These are phyloP conservation scores for Lepisosteus osseus DNA, from an alignment of 2,113 vertebrate genomes.

Conservation along the genomic window DNA sequence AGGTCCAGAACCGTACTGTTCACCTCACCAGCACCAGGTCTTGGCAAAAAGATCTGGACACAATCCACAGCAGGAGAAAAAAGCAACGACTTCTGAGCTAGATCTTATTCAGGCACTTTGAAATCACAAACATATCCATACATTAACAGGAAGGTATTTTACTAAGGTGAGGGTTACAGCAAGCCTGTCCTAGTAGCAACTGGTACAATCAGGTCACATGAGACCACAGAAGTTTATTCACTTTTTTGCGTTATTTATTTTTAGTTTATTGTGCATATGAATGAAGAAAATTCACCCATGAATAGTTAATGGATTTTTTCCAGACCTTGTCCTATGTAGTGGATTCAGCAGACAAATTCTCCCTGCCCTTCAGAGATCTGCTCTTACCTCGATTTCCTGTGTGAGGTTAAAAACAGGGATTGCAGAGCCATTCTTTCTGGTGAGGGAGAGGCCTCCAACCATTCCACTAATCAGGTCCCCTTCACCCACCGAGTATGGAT, in stretches of 20 bases:
- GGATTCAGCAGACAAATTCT: too few species aligned
- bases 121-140: background rate
- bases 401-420: constrained; percentile 75
- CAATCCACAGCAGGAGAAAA: constrained; percentile 14
- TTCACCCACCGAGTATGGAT: constrained; percentile 72
- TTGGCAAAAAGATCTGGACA: constrained; percentile 79
- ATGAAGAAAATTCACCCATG: too few species aligned
- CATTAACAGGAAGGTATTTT: too few species aligned
- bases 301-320: too few species aligned
- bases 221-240: too few species aligned
- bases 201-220: too few species aligned
- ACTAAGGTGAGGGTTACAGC: too few species aligned
- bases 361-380: background rate
- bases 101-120: background rate
- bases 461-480: constrained; percentile 69
- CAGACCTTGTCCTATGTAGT: too few species aligned
- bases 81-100: background rate
- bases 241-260: too few species aligned
- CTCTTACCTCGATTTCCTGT: constrained; percentile 79
- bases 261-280: too few species aligned
- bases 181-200: too few species aligned
- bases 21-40: constrained; percentile 46
- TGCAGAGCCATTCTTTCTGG: constrained; percentile 62
- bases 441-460: constrained; percentile 78
- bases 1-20: constrained; percentile 72